Conservation (phyloP, 1,140 invertebrate genomes). For the Ooceraea biroi region DNA sequence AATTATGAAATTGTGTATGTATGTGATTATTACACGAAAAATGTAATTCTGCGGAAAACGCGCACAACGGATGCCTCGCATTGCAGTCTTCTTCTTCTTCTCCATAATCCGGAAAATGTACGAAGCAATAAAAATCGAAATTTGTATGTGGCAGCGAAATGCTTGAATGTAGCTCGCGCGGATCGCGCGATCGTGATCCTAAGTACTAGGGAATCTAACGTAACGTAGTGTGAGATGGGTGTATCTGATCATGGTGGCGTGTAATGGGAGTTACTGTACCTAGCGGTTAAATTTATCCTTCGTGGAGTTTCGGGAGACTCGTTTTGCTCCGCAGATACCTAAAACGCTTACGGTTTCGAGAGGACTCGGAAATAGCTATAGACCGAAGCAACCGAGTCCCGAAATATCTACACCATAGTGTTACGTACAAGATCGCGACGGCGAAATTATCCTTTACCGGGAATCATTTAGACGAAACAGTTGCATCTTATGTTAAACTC, state of each 20-base stretch:
- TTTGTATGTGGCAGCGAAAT: not conserved
- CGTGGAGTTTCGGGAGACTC: constrained; percentile 71
- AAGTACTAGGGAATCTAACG: not conserved
- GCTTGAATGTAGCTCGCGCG: not conserved
- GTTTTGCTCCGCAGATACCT: constrained; percentile 74
- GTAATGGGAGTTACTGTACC: constrained; percentile 64
- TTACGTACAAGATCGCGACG: constrained; percentile 33
- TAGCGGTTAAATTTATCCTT: constrained; percentile 77
- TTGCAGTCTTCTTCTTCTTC: not conserved
- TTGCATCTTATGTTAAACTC: not conserved
- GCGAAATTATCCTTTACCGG: constrained; percentile 11
- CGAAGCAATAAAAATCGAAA: not conserved
- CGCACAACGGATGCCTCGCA: not conserved
- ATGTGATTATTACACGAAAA: no score
- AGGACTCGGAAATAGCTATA: constrained; percentile 78
- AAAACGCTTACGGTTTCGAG: constrained; percentile 75
- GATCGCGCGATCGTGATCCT: constrained; percentile 17
- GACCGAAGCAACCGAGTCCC: constrained; percentile 67
- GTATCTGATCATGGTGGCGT: constrained; percentile 53
- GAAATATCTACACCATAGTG: constrained; percentile 73
- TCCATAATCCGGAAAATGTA: not conserved
- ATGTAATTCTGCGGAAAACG: not conserved
- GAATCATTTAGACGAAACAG: not conserved
- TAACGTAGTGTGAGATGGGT: constrained; percentile 50
- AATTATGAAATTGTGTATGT: not conserved